phyloP scores from a whole-genome alignment of 1,140 invertebrate genomes.

The Drosophila arawakana region DNA sequence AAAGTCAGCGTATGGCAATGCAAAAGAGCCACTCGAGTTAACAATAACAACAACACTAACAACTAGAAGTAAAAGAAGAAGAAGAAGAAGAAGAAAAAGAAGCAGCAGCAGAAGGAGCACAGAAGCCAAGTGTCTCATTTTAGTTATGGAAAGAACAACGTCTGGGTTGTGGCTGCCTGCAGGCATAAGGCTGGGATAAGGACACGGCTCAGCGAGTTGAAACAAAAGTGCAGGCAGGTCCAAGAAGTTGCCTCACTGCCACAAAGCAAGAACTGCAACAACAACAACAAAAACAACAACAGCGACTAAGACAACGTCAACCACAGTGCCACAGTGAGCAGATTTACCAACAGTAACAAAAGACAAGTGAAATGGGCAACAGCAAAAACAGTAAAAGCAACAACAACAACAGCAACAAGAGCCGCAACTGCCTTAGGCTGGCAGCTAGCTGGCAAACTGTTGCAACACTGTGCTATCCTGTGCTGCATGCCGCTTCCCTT shows the following conservation, averaged over 20 bases:
- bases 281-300: background rate
- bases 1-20: constrained; percentile 32
- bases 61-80: background rate
- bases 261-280: background rate
- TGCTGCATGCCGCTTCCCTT: constrained; percentile 28
- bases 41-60: constrained; percentile 17
- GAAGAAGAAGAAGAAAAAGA: constrained; percentile 14
- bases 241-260: constrained; percentile 61
- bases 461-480: constrained; percentile 43
- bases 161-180: constrained; percentile 35
- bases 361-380: constrained; percentile 58
- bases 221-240: constrained; percentile 68
- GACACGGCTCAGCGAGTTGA: constrained; percentile 72
- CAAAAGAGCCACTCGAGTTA: constrained; percentile 52
- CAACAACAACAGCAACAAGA: constrained; percentile 26
- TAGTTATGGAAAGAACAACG: constrained; percentile 63
- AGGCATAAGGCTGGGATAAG: constrained; percentile 26
- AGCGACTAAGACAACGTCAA: background rate
- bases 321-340: constrained; percentile 4
- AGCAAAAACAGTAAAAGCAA: constrained; percentile 22
- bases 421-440: constrained; percentile 46
- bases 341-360: constrained; percentile 42
- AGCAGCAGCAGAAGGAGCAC: background rate
- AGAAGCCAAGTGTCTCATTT: constrained; percentile 67
- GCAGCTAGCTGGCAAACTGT: constrained; percentile 59